Base-by-base conservation (phyloP, 2,797 vertebrate species). In the Spondyliosoma cantharus region DNA sequence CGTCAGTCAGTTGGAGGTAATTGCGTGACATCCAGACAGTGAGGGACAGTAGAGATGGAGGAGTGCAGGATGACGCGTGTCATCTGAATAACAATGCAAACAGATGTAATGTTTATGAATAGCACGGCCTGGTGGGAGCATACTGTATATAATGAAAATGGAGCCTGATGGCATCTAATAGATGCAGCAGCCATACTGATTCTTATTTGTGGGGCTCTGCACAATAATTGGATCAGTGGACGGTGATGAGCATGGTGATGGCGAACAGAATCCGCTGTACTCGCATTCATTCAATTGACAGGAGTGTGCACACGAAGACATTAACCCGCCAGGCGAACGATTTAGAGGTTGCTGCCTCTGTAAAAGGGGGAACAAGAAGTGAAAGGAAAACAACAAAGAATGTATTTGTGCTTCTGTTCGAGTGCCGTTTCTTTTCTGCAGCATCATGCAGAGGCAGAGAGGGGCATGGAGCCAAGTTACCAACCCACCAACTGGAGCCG, bases 401-500 rank as follows among this genome's bases (percentile, higher is more conserved):
- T 4, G 19, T 27, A 19, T 72, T 3, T 32, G 20, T 52, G 63
- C 42, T 49, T 58, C 25, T 61, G 19, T 68, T 11, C 43, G 43
- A 32, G 69, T 46, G 66, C 16, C 1, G 43, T 67, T 70, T 14
- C 29, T 53, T 70, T 80, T 84, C 24, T 84, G 71, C 63, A 64
- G 65, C 6, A 4, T 85, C 78, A 82, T 66, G 65, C 17, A 13
- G 58, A 72, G 48, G 37, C 58, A 53, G 58, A 65, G 27, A 56
- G 72, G 52, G 56, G 56, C 53, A 54, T 13, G 1, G 46, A 75
- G 82, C 77, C 82, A 87, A 83, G 56, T 61, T 59, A 62, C 86
- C 49, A 70, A 42, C 56, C 22, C 73, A 66, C 76, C 84, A 88
- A 78, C 81, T 82, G 85, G 72, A 88, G 82, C 73, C 50, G 74